These are phyloP conservation scores for Proisotoma minuta DNA, from an alignment of 2,888 invertebrate species.

Conservation along the genomic window DNA sequence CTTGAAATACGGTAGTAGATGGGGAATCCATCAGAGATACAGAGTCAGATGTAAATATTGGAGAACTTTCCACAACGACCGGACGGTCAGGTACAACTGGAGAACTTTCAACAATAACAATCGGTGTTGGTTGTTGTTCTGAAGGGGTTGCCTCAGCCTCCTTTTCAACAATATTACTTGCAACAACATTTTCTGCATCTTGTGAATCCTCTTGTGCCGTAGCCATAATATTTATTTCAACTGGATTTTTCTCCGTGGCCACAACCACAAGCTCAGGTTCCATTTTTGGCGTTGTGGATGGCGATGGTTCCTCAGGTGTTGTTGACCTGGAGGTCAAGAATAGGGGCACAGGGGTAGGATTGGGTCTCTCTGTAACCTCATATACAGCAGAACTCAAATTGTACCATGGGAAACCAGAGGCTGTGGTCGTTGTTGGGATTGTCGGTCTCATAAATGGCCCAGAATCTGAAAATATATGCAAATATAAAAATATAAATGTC, in stretches of 20 bases:
- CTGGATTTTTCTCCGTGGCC: background rate
- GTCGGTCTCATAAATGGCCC: conserved; percentile 16
- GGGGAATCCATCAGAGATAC: background rate
- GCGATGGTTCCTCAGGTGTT: background rate
- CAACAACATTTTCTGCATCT: background rate
- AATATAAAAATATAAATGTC: background rate
- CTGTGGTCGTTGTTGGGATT: conserved; percentile 14
- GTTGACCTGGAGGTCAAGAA: conserved; percentile 4
- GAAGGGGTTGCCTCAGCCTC: background rate
- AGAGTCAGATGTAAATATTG: background rate
- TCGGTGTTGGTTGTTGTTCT: background rate
- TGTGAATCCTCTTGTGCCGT: background rate
- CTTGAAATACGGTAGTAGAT: background rate
- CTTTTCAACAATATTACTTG: no score
- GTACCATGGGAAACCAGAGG: conserved; percentile 17
- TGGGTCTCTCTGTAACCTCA: background rate
- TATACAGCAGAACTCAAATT: conserved; percentile 16
- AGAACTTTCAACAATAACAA: background rate
- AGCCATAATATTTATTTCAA: conserved; percentile 3
- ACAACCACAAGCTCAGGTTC: background rate
- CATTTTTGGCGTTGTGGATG: background rate
- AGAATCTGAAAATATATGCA: conserved; percentile 1
- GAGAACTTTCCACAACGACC: background rate
- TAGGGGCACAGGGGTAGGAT: background rate
- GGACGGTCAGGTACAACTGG: background rate